Percentiles rank a stretch among this genome's conserved stretches.
Conservation (phyloP, 2,113 vertebrate species). For the Cinclus cinclus region DNA sequence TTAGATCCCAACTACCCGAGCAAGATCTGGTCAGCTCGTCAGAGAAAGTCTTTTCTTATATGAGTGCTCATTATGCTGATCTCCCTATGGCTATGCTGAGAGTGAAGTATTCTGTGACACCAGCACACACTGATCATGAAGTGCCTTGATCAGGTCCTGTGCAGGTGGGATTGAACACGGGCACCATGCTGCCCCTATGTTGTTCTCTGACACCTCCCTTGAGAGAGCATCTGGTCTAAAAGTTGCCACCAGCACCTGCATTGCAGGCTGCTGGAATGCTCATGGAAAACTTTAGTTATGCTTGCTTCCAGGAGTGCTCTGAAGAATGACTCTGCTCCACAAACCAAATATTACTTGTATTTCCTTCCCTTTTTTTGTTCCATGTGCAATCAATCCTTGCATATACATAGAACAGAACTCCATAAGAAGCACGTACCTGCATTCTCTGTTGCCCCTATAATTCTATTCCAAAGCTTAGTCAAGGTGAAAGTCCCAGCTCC, state of each 20-base stretch:
- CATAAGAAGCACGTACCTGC: neutral
- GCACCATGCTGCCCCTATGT: fast-evolving
- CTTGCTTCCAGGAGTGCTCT: neutral
- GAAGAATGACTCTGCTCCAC: neutral
- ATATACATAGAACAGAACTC: neutral
- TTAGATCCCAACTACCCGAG: neutral
- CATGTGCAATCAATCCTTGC: neutral
- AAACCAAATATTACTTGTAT: neutral
- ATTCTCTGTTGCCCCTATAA: neutral
- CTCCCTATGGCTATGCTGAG: neutral
- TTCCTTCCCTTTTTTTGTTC: neutral
- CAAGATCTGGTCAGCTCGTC: neutral
- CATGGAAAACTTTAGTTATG: neutral
- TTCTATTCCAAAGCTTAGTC: neutral
- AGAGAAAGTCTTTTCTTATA: neutral
- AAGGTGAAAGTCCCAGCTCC: neutral
- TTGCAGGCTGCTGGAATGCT: neutral
- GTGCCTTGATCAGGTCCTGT: neutral
- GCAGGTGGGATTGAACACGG: neutral
- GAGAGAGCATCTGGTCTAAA: neutral
- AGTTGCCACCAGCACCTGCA: neutral
- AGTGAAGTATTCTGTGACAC: neutral
- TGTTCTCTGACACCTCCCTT: neutral
- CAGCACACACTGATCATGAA: neutral
- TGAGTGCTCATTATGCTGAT: neutral